Evolutionary conservation across 2,888 invertebrate species (phyloP).

Genomic region (Sphinx pinastri): DNA sequence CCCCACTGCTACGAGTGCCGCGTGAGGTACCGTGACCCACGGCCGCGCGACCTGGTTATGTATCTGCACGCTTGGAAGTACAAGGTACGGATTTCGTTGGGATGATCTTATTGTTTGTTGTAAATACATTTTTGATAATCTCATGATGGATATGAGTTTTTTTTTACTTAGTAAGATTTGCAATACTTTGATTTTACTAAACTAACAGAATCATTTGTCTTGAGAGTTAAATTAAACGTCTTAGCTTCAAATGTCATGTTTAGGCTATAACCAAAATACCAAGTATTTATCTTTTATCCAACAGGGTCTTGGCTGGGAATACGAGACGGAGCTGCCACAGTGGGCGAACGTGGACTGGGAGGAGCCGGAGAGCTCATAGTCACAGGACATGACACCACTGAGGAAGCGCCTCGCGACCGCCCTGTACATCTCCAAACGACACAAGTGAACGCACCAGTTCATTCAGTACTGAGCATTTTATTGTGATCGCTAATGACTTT

Average conservation of each 20-base stretch:
- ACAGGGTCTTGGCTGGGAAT: slow-evolving; percentile 97
- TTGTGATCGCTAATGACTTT: slow-evolving; percentile 28
- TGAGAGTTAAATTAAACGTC: background rate
- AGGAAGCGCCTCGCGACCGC: slow-evolving; percentile 60
- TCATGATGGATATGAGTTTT: too few relatives aligned
- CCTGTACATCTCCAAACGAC: slow-evolving; percentile 39
- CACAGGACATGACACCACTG: slow-evolving; percentile 60
- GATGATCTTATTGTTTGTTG: background rate
- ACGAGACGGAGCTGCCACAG: slow-evolving; percentile 94
- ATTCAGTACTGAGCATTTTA: slow-evolving; percentile 23
- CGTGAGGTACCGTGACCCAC: slow-evolving; percentile 95
- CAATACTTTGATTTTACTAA: background rate
- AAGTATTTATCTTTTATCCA: background rate
- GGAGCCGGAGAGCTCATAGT: slow-evolving; percentile 85
- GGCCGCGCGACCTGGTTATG: slow-evolving; percentile 96
- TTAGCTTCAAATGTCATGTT: background rate
- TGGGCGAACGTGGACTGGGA: slow-evolving; percentile 96
- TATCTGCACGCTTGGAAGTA: slow-evolving; percentile 98
- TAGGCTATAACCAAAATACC: background rate
- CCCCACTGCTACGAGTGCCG: slow-evolving; percentile 97
- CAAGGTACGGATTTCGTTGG: slow-evolving; percentile 80
- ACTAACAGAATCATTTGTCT: background rate
- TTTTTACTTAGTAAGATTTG: too few relatives aligned
- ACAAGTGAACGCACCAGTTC: slow-evolving; percentile 23
- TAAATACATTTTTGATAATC: background rate